phyloP scores from a whole-genome alignment of 2,888 invertebrate genomes.

The Limnephilus auricula region DNA sequence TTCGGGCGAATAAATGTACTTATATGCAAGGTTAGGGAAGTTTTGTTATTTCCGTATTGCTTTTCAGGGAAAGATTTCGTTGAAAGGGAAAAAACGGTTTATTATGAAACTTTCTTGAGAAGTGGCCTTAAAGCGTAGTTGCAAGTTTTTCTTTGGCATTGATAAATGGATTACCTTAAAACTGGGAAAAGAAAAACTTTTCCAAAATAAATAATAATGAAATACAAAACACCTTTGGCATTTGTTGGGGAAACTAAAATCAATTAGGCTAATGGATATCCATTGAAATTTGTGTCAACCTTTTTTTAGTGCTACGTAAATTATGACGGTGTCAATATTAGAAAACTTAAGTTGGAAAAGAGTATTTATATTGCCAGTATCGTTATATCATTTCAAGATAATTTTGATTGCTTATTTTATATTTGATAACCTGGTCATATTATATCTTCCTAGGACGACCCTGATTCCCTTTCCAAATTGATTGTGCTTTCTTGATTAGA shows the following conservation, averaged over 20 bases:
- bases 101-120: constrained; percentile 23
- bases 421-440: too few species aligned
- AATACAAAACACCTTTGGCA: constrained; percentile 10
- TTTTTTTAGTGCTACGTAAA: not conserved
- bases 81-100: constrained; percentile 6
- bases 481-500: too few species aligned
- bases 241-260: not conserved
- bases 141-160: constrained; percentile 49
- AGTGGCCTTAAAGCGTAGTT: constrained; percentile 30
- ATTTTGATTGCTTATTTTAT: too few species aligned
- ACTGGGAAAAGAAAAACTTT: not conserved
- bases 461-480: too few species aligned
- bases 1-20: not conserved
- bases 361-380: too few species aligned
- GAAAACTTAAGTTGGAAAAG: too few species aligned
- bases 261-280: not conserved
- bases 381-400: too few species aligned
- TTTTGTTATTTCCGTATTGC: constrained; percentile 15
- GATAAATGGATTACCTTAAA: constrained; percentile 37
- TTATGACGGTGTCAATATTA: not conserved
- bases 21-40: not conserved
- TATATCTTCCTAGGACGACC: too few species aligned
- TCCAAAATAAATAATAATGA: constrained; percentile 12
- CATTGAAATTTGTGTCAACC: not conserved
- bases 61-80: not conserved